phyloP scores from a whole-genome alignment of 2,113 vertebrate species.

The Coryphaenoides rupestris region DNA sequence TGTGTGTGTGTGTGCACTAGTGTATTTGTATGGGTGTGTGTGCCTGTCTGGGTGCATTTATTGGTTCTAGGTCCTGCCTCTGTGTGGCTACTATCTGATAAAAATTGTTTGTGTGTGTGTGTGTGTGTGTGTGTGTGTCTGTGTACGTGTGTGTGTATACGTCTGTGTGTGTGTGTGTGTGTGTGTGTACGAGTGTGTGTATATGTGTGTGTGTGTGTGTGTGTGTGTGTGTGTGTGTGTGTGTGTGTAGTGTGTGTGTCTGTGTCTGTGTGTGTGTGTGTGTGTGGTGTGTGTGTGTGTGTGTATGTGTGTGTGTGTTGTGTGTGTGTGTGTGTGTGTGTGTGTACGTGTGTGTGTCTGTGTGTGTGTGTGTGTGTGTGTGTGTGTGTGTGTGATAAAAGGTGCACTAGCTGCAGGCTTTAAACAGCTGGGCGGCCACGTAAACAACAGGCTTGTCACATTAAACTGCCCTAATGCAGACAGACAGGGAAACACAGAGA shows the following conservation, averaged over 20 bases:
- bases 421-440: slow-evolving; percentile 28
- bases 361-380: too few species aligned
- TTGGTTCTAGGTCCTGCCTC: neutral
- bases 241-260: too few species aligned
- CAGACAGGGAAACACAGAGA: too few species aligned
- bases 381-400: too few species aligned
- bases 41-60: neutral
- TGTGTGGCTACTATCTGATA: slow-evolving; percentile 17
- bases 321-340: slow-evolving; percentile 12
- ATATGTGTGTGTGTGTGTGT: neutral
- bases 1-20: neutral
- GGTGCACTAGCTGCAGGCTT: too few species aligned
- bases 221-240: slow-evolving; percentile 16
- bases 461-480: too few species aligned
- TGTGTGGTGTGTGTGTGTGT: too few species aligned
- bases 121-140: slow-evolving; percentile 5
- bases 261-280: too few species aligned
- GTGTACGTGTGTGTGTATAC: neutral
- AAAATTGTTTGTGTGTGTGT: neutral
- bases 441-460: slow-evolving; percentile 17
- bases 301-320: neutral
- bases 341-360: too few species aligned
- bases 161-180: neutral
- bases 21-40: slow-evolving; percentile 8
- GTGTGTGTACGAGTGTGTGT: too few species aligned